phyloP scores from a whole-genome alignment of 2,113 vertebrate species.

The Lepidothrix coronata region DNA sequence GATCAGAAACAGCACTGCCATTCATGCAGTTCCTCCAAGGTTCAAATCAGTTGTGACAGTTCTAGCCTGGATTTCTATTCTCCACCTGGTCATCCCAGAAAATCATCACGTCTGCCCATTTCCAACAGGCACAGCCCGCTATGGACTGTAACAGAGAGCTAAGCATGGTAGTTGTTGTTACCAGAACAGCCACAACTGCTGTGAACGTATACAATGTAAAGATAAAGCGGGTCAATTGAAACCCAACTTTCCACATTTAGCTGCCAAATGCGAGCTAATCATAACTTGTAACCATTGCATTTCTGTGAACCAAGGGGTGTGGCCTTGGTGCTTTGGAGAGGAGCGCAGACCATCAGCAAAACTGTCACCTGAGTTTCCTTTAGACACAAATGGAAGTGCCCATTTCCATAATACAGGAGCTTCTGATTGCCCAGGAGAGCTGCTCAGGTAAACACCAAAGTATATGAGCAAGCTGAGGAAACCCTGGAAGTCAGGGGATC shows the following conservation, averaged over 20 bases:
- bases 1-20: neutral
- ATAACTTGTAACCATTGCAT: rapidly evolving
- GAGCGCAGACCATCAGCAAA: neutral
- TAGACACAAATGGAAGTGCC: neutral
- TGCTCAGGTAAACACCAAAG: neutral
- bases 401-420: neutral
- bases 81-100: neutral
- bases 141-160: neutral
- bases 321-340: neutral
- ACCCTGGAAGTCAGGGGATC: neutral
- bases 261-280: rapidly evolving
- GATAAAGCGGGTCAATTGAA: neutral
- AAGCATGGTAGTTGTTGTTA: neutral
- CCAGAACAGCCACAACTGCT: neutral
- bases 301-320: neutral
- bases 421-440: neutral
- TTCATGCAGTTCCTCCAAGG: neutral
- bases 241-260: neutral
- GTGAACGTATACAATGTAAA: neutral
- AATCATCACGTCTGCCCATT: neutral
- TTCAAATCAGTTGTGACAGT: neutral
- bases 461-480: neutral
- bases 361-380: neutral
- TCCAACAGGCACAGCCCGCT: neutral
- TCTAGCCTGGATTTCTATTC: neutral